A percentile compares a stretch with the other conserved stretches of the same genome.
These are phyloP conservation scores for Chrysoperla carnea DNA, from an alignment of 1,140 invertebrate genomes.

Conservation along the genomic window DNA sequence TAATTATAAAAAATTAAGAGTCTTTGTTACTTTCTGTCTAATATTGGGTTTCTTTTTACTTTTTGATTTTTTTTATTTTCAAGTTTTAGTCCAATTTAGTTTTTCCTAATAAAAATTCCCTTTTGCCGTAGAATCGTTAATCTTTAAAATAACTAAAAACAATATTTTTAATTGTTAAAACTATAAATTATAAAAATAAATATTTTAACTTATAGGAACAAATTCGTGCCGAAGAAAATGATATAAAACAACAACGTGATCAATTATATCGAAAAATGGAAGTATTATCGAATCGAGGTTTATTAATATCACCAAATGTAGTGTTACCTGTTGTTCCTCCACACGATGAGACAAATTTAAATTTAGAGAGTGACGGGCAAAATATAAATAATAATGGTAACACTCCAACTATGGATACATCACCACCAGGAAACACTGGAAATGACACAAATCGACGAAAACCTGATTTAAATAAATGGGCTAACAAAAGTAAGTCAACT, in stretches of 20 bases:
- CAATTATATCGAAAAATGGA: constrained; percentile 71
- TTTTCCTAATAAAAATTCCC: too few species aligned
- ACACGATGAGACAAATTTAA: background rate
- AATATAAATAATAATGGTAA: background rate
- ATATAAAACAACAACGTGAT: constrained; percentile 71
- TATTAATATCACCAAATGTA: constrained; percentile 35
- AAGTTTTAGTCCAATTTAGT: too few species aligned
- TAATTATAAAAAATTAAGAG: too few species aligned
- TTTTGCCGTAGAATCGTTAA: too few species aligned
- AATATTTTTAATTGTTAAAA: too few species aligned
- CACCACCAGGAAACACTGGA: constrained; percentile 1
- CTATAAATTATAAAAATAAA: too few species aligned
- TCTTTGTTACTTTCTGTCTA: too few species aligned
- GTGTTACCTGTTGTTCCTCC: constrained; percentile 9
- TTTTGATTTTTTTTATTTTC: too few species aligned
- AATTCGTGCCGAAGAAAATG: constrained; percentile 53
- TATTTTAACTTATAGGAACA: constrained; percentile 37
- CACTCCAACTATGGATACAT: constrained; percentile 1
- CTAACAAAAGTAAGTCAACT: background rate
- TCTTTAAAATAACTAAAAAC: too few species aligned
- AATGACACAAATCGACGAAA: constrained; percentile 16
- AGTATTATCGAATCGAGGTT: constrained; percentile 50
- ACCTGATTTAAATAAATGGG: constrained; percentile 5
- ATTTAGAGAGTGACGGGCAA: background rate
- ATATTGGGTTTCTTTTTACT: too few species aligned